A percentile compares a stretch with the other conserved stretches of the same genome.
Conservation (phyloP, 2,113 vertebrate species). For the Micronycteris hirsuta region DNA sequence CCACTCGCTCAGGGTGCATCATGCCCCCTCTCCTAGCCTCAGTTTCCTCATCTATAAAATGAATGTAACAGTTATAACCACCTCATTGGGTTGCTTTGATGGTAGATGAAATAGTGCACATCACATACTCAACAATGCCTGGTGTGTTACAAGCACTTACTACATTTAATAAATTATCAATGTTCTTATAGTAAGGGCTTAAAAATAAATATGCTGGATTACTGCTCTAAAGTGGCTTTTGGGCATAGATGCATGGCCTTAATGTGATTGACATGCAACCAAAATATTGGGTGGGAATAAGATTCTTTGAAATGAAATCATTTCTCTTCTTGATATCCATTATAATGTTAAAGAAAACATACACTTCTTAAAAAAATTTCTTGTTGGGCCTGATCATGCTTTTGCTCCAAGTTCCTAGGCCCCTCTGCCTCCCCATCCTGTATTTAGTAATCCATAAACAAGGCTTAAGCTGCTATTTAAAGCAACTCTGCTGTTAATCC, state of each 20-base stretch:
- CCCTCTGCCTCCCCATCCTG: background rate
- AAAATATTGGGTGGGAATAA: background rate
- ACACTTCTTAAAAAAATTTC: background rate
- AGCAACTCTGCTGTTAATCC: slow-evolving; percentile 60
- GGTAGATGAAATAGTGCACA: background rate
- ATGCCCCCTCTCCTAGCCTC: background rate
- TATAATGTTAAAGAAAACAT: background rate
- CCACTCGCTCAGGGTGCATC: background rate
- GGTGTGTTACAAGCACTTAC: background rate
- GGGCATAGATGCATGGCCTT: background rate
- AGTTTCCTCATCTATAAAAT: background rate
- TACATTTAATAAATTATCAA: background rate
- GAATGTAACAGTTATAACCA: background rate
- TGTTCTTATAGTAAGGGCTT: background rate
- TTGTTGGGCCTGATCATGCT: background rate
- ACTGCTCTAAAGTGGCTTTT: background rate
- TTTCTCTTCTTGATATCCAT: background rate
- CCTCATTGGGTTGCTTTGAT: background rate
- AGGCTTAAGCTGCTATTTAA: slow-evolving; percentile 67
- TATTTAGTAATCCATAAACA: slow-evolving; percentile 55
- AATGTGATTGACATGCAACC: rapidly evolving
- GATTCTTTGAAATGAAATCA: background rate
- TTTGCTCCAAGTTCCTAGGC: background rate
- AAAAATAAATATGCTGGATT: background rate
- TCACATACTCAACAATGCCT: background rate